Percentiles rank a stretch among this genome's conserved stretches.
These are phyloP conservation scores for Monodelphis domestica DNA, from an alignment of 2,797 vertebrate species.

Conservation along the genomic window DNA sequence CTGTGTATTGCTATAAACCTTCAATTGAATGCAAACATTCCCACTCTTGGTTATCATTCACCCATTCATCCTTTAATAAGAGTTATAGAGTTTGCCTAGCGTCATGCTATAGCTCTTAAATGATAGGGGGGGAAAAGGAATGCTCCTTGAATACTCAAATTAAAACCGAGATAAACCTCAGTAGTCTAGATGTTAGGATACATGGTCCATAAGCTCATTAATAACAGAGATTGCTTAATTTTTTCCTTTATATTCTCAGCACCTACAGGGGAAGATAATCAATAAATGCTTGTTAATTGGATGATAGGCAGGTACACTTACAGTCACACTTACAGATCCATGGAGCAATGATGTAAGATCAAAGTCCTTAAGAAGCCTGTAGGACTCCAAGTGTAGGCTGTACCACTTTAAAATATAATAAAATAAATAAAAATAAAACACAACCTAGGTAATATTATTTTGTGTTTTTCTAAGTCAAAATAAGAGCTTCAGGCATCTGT, in stretches of 20 bases:
- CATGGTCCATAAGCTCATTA: not conserved
- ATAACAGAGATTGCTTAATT: not conserved
- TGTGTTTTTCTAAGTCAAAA: not conserved
- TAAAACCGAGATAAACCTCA: not conserved
- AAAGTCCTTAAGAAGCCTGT: not conserved
- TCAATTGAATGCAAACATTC: not conserved
- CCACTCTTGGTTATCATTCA: not conserved
- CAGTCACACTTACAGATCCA: not conserved
- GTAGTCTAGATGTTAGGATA: not conserved
- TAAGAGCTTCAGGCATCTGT: not conserved
- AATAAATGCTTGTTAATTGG: not conserved
- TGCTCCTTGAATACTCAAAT: not conserved
- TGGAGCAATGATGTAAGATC: not conserved
- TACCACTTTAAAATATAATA: not conserved
- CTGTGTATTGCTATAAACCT: conserved; percentile 25
- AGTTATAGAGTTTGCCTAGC: not conserved
- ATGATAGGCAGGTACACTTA: not conserved
- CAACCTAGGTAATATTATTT: not conserved
- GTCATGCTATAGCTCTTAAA: not conserved
- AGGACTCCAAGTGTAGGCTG: not conserved
- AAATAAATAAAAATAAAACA: not conserved
- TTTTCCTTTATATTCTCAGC: not conserved
- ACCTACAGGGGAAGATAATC: not conserved
- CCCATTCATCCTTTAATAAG: conserved; percentile 7
- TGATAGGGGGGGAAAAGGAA: not conserved